Evolutionary conservation across 2,113 vertebrate species (phyloP).

Genomic region (Cyanoderma ruficeps): DNA sequence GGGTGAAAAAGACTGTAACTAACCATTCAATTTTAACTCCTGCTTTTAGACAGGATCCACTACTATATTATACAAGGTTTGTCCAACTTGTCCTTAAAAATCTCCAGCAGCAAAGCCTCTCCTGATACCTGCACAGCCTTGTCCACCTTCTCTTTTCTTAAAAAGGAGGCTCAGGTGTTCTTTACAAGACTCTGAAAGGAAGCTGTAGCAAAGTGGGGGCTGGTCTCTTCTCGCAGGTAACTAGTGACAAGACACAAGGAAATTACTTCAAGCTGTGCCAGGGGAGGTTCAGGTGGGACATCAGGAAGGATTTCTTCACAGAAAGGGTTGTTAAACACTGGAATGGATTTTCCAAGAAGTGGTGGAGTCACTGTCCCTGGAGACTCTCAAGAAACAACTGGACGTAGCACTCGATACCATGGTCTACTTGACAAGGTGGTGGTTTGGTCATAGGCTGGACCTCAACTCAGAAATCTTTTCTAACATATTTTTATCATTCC

Average conservation of each 20-base stretch:
- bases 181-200: neutral
- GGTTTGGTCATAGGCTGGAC: neutral
- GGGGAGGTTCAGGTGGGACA: neutral
- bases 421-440: neutral
- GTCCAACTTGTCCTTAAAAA: neutral
- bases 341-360: neutral
- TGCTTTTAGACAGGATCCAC: neutral
- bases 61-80: neutral
- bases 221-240: neutral
- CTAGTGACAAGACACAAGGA: neutral
- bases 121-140: neutral
- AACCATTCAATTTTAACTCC: neutral
- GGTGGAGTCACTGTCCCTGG: neutral
- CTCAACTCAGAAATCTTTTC: neutral
- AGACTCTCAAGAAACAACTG: neutral
- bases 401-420: rapidly evolving
- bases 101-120: neutral
- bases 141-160: neutral
- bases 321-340: neutral
- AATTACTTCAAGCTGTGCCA: neutral
- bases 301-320: neutral
- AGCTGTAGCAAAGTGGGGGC: neutral
- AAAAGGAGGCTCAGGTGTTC: neutral
- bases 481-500: neutral
- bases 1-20: neutral